These are phyloP conservation scores for Tadarida brasiliensis DNA, from an alignment of 2,797 vertebrate species.

Conservation along the genomic window DNA sequence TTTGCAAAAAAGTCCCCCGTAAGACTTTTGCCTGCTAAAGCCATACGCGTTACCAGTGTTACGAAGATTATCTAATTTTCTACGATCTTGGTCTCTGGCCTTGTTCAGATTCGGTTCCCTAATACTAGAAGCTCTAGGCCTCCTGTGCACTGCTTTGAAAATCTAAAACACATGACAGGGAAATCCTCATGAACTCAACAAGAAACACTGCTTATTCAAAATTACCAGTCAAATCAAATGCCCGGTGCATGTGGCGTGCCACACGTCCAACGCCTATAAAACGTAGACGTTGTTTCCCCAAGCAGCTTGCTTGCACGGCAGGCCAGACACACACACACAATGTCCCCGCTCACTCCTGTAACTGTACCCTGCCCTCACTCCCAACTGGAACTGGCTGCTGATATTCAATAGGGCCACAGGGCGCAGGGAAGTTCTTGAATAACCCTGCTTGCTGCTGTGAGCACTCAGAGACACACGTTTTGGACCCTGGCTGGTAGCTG, in stretches of 20 bases:
- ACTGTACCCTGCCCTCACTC: slow-evolving; percentile 60
- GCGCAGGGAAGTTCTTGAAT: slow-evolving; percentile 77
- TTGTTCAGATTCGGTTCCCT: slow-evolving; percentile 71
- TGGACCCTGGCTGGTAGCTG: not conserved
- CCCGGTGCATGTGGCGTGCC: not conserved
- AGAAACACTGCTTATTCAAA: slow-evolving; percentile 76
- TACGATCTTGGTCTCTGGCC: slow-evolving; percentile 72
- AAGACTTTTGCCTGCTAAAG: slow-evolving; percentile 73
- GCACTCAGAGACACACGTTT: slow-evolving; percentile 45
- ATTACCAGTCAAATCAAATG: slow-evolving; percentile 72
- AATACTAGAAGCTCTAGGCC: slow-evolving; percentile 68
- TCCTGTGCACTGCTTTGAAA: slow-evolving; percentile 79
- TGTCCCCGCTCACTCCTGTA: slow-evolving; percentile 67
- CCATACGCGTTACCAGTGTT: slow-evolving; percentile 72
- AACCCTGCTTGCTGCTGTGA: slow-evolving; percentile 35
- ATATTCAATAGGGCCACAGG: slow-evolving; percentile 66
- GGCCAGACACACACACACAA: slow-evolving; percentile 56
- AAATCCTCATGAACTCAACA: slow-evolving; percentile 70
- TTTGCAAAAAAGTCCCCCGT: slow-evolving; percentile 36
- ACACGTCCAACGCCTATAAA: slow-evolving; percentile 62
- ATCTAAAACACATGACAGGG: slow-evolving; percentile 83
- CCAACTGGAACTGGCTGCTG: slow-evolving; percentile 70
- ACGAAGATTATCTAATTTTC: slow-evolving; percentile 77
- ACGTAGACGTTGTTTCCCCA: slow-evolving; percentile 71
- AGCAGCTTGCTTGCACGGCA: slow-evolving; percentile 64